Evolutionary conservation across 2,888 invertebrate species (phyloP), one percentile per base, ranked within the genome.

Genomic region (Sarcophaga rosellei): DNA sequence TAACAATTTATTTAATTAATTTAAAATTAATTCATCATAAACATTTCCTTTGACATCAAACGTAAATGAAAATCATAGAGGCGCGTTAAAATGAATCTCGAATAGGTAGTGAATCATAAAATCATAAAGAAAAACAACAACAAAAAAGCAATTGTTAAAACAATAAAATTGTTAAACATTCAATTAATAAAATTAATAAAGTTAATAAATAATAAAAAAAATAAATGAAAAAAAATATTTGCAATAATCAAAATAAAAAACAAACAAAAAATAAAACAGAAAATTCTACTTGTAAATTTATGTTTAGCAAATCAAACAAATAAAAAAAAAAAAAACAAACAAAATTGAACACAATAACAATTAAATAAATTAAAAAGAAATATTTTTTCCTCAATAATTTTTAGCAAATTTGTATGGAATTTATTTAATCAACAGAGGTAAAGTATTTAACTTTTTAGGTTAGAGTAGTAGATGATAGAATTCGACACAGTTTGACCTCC

Each of bases 191-290:
- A 62, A 53, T 81, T 69, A n/a, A 74, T 25, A n/a, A 21, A 17
- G 21, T 15, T 47, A 78, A 87, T 88, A 88, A 88, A 88, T 89
- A 88, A 89, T 88, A 88, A 88, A 89, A 88, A 62, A 57, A 0
- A 53, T 2, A 15, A 2, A 25, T 59, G 57, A 25, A 35, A 3
- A 12, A 47, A 72, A 66, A 17, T 66, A 81, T 72, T 76, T 66
- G 65, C 75, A 85, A 81, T 66, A 72, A 82, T 73, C 72, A 77
- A 77, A 82, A 69, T 75, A 75, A 53, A 84, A 88, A 89, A 88
- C 88, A 88, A 88, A 89, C 88, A 88, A 89, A 88, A 78, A 78
- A 62, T 12, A 15, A 70, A 25, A 20, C 44, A 75, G 1, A 15
- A 10, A 23, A 75, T 74, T 20, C 25, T 59, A 74, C 35, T 70